These are phyloP conservation scores for Bombyx mandarina DNA, from an alignment of 1,140 invertebrate species.

Conservation along the genomic window DNA sequence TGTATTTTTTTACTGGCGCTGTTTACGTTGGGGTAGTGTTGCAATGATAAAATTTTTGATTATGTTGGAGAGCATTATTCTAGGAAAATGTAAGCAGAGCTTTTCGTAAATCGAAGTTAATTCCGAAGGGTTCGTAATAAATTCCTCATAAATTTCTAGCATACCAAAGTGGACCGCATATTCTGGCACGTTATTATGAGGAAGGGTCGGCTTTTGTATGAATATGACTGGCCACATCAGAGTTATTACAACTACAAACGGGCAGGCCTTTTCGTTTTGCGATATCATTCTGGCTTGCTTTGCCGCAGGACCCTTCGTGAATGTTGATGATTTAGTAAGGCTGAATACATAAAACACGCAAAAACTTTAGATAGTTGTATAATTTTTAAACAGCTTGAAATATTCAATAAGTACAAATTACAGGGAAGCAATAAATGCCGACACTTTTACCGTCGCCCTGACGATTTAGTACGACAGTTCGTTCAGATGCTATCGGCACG, in stretches of 20 bases:
- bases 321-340: no score
- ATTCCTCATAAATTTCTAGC: conserved; percentile 8
- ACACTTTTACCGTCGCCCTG: conserved; percentile 33
- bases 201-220: conserved; percentile 24
- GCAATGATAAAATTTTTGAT: no score
- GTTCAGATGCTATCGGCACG: conserved; percentile 16
- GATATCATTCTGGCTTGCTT: no score
- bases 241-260: conserved; percentile 20
- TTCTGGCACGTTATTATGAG: conserved; percentile 22
- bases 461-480: conserved; percentile 35
- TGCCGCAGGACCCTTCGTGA: no score
- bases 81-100: no score
- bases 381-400: background rate
- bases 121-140: conserved; percentile 9
- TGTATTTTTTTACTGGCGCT: no score
- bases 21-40: no score
- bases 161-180: conserved; percentile 23
- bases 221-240: conserved; percentile 26
- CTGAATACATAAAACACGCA: no score
- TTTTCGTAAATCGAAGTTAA: background rate
- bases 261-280: background rate
- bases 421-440: conserved; percentile 31
- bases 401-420: conserved; percentile 30
- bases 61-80: no score
- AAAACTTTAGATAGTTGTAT: no score